These are phyloP conservation scores for Oryzias celebensis DNA, from an alignment of 2,113 vertebrate genomes.

Conservation along the genomic window DNA sequence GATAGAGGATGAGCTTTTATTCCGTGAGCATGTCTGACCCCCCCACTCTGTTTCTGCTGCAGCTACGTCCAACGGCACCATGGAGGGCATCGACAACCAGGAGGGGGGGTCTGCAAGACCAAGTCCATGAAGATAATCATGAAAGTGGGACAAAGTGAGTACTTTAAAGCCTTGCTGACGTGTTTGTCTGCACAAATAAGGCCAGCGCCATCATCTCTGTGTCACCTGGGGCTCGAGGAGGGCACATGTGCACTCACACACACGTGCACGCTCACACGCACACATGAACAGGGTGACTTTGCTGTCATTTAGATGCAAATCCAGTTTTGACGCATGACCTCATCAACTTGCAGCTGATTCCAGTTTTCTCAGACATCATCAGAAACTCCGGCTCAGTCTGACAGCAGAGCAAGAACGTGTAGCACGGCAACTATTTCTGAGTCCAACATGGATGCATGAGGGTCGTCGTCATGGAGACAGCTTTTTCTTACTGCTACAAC, in stretches of 20 bases:
- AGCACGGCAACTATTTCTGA: no score
- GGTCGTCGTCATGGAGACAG: no score
- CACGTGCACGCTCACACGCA: slow-evolving; percentile 10
- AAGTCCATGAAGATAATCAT: slow-evolving; percentile 99
- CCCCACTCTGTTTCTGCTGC: slow-evolving; percentile 3
- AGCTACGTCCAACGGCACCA: slow-evolving; percentile 98
- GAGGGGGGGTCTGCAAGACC: slow-evolving; percentile 98
- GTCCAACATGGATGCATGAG: no score
- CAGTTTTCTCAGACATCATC: no score
- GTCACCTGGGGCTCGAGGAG: slow-evolving; percentile 46
- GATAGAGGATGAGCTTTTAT: slow-evolving; percentile 8
- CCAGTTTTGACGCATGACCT: no score
- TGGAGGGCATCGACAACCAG: slow-evolving; percentile 98
- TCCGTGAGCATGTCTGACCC: slow-evolving; percentile 24
- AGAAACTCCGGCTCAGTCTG: no score
- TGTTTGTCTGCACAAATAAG: slow-evolving; percentile 19
- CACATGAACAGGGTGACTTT: slow-evolving; percentile 5
- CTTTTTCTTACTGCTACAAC: no score
- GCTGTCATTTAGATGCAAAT: background rate
- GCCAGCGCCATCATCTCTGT: slow-evolving; percentile 50
- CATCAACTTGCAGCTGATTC: no score
- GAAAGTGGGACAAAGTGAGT: slow-evolving; percentile 99
- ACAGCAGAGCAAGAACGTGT: no score
- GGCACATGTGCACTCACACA: slow-evolving; percentile 28
- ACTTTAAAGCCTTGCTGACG: slow-evolving; percentile 29